A percentile compares a stretch with the other conserved stretches of the same genome.
Evolutionary conservation across 2,113 vertebrate species (phyloP).

Genomic region (Saiga tatarica): DNA sequence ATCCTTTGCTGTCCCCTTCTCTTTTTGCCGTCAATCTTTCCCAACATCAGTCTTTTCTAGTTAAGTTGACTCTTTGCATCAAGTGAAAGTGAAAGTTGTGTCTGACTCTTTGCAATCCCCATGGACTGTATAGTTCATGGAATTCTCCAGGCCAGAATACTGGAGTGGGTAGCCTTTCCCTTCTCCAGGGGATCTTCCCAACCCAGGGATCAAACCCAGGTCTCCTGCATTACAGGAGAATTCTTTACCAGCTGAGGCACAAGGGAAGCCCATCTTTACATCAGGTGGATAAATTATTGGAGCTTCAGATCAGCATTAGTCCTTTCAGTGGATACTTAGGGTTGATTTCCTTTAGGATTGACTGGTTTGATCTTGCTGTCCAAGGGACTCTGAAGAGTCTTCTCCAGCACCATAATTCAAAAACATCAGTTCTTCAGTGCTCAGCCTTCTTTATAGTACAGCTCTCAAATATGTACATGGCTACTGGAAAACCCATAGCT

Average conservation of each 20-base stretch:
- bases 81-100: not conserved
- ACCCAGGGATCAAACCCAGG: not conserved
- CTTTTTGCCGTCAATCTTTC: fast-evolving
- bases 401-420: not conserved
- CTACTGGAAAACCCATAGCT: not conserved
- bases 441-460: not conserved
- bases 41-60: not conserved
- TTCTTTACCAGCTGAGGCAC: not conserved
- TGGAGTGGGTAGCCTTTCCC: not conserved
- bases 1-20: not conserved
- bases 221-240: not conserved
- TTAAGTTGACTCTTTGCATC: not conserved
- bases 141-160: not conserved
- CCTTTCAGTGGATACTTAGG: not conserved
- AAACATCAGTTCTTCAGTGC: not conserved
- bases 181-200: not conserved
- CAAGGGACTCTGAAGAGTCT: not conserved
- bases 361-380: not conserved
- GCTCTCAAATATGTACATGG: not conserved
- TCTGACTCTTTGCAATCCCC: not conserved
- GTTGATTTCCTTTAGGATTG: not conserved
- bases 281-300: not conserved
- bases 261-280: not conserved
- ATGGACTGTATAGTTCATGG: not conserved
- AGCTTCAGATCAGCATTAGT: not conserved